Base-by-base conservation (phyloP, 2,888 invertebrate species). In the Steromphala cineraria region DNA sequence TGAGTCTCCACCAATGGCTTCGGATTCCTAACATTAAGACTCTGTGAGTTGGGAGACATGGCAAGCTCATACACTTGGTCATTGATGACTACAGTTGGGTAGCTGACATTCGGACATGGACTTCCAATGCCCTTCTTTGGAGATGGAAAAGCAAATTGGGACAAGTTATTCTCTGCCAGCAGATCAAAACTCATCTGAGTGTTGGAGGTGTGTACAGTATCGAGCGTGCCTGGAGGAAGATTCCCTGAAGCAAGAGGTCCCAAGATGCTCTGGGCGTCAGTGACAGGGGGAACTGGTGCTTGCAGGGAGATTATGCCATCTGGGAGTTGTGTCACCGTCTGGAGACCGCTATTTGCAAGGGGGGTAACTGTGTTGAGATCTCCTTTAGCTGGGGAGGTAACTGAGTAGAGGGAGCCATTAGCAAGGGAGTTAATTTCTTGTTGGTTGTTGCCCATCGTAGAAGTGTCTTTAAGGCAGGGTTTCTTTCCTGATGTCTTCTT, bases 141-240 rank as follows among this genome's bases (percentile, higher is more conserved):
- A 7, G 56, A 56, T 3, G 40, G 71, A 5, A 71, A 36, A 10
- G 17, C 40, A 19, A 71, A 71, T 17, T 40, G 31, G 10, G 71
- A 71, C 40, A 71, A 36, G 15, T 31, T 36, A 40, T 71, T 71
- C 19, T 71, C 71, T n/a, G 17, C 71, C n/a, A 71, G 71, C 19
- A 71, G 71, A n/a, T 71, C 71, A 71, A 71, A 71, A 17, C 71
- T 71, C 71, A 71, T 71, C 71, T 71, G 71, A 10, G 71, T 31
- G 40, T 71, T 71, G 28, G 62, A 28, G 28, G n/a, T 28, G 24
- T 28, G 62, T 7, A 62, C 28, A 24, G 21, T 28, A 13, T 19
- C 19, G 1, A 36, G 15, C 3, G 40, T 71, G 71, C 19, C 31
- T 5, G 71, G 15, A 10, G 31, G 36, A 28, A 62, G 62, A 21